phyloP scores from a whole-genome alignment of 2,888 invertebrate species.

The Drosophila trichaetosa region DNA sequence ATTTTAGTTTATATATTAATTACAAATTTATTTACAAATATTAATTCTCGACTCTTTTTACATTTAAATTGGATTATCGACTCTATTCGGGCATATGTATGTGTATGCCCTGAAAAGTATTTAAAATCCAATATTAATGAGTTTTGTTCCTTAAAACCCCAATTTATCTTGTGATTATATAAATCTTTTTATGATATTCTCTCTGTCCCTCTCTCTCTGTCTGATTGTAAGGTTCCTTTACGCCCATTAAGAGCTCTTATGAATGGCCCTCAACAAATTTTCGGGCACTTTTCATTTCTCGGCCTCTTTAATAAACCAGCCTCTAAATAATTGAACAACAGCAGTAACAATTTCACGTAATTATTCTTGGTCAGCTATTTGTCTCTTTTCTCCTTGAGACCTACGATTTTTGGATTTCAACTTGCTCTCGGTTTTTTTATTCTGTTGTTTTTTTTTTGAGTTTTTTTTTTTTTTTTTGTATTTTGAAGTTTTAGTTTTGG shows the following conservation, averaged over 20 bases:
- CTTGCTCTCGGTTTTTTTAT: not conserved
- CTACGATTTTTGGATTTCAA: constrained; percentile 18
- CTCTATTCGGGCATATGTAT: not conserved
- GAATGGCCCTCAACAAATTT: constrained; percentile 48
- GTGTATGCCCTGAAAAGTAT: not conserved
- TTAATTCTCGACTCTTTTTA: not conserved
- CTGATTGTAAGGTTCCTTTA: constrained; percentile 10
- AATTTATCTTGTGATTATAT: constrained; percentile 27
- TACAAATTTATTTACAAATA: not conserved
- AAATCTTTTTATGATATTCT: not conserved
- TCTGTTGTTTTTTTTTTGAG: not conserved
- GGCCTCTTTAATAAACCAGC: constrained; percentile 65
- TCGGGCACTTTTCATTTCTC: constrained; percentile 53
- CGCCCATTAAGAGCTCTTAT: constrained; percentile 51
- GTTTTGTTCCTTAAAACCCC: not conserved
- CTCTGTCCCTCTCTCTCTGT: not conserved
- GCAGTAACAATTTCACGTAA: constrained; percentile 62
- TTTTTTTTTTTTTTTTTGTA: not conserved
- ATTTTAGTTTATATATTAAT: not conserved
- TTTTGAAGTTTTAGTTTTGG: constrained; percentile 8
- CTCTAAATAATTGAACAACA: constrained; percentile 75
- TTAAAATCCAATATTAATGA: not conserved
- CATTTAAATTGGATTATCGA: not conserved
- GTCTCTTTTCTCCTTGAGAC: constrained; percentile 26
- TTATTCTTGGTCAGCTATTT: constrained; percentile 51